Evolutionary conservation across 2,888 invertebrate genomes (phyloP), one percentile per base, ranked within the genome.

Genomic region (Lathronympha strigana): DNA sequence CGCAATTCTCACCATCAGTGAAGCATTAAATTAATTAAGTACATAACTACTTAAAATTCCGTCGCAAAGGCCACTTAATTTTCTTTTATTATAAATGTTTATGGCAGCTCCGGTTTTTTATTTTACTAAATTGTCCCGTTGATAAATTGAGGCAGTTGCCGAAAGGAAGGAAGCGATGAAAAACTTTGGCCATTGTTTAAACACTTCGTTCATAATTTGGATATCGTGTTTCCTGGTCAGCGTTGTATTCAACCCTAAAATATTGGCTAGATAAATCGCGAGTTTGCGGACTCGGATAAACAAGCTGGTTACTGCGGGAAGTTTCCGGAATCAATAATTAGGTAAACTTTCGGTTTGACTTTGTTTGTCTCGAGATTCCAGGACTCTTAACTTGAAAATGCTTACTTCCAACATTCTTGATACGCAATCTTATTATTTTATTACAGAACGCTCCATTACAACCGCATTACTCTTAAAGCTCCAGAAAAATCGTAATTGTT

Each of bases 271-370:
- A 86, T 80, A 83, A 86, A 83, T 83, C 81, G 74, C 70, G 76
- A 81, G 80, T 82, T 83, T 69, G 72, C 70, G 70, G 75, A 82
- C 74, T 83, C 82, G 72, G 64, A 69, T 74, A 78, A 82, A 80
- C 78, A 83, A 84, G 77, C 81, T 82, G 72, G 67, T 72, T 72
- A 79, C 80, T 76, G 66, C 68, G 64, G 69, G 74, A 79, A 79
- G 79, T 80, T 80, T 76, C 72, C 72, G 73, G 79, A 83, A 86
- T 87, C 79, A 78, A 82, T 85, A 86, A 87, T 87, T 86, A 83
- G 80, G 78, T 78, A 78, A 76, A 81, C 79, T 75, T 80, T 78
- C 70, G 72, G 40, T 21, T 57, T 17, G 15, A 40, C 49, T 63
- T 50, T 57, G 49, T 63, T 58, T 31, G 40, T 15, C 21, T 53